These are phyloP conservation scores for Rachycentron canadum DNA, from an alignment of 2,797 vertebrate species.

Conservation along the genomic window DNA sequence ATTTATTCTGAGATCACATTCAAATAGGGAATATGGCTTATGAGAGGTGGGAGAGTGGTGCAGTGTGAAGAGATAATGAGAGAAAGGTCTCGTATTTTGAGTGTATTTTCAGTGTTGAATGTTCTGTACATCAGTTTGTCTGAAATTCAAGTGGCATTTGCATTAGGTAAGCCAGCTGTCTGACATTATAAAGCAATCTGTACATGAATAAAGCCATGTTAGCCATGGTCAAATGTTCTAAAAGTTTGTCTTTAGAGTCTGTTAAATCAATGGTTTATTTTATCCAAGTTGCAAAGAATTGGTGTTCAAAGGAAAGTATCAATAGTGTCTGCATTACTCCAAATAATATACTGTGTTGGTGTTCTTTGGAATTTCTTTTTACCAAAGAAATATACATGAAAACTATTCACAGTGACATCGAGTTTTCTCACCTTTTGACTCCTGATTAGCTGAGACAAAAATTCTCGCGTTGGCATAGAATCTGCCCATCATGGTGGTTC, in stretches of 20 bases:
- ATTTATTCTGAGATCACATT: constrained; percentile 37
- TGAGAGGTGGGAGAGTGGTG: constrained; percentile 23
- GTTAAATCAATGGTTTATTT: not conserved
- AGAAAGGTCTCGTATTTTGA: constrained; percentile 20
- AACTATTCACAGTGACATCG: not conserved
- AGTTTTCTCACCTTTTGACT: not conserved
- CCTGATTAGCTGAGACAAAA: not conserved
- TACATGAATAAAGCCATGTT: not conserved
- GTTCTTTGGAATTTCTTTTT: not conserved
- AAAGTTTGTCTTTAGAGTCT: not conserved
- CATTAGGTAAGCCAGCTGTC: not conserved
- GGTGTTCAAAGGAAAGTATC: not conserved
- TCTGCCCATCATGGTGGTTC: not conserved
- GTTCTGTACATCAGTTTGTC: constrained; percentile 5
- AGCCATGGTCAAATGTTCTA: not conserved
- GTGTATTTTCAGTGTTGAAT: not conserved
- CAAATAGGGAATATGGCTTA: constrained; percentile 9
- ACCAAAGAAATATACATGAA: not conserved
- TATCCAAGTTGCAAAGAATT: not conserved
- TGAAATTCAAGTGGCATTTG: constrained; percentile 18
- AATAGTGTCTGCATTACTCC: not conserved
- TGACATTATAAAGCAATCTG: not conserved
- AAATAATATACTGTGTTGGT: not conserved
- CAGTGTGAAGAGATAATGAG: constrained; percentile 45
- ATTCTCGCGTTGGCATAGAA: not conserved